Percentiles rank a stretch among this genome's conserved stretches.
Evolutionary conservation across 2,888 invertebrate genomes (phyloP).

Genomic region (Odontocolon sp.): DNA sequence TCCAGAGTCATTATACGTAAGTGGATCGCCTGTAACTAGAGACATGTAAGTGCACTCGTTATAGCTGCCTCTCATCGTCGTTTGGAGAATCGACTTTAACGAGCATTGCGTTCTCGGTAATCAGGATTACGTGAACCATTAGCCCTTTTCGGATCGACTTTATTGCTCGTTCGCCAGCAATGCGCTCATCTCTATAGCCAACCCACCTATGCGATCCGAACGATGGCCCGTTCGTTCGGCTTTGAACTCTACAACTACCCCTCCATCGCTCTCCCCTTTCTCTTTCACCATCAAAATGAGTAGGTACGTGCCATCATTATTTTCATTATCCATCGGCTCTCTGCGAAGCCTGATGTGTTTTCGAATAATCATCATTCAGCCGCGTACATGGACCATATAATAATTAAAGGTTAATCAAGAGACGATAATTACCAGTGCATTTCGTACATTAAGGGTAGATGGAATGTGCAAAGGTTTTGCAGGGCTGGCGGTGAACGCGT

Average conservation of each 20-base stretch:
- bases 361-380: conserved; percentile 3
- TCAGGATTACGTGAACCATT: neutral
- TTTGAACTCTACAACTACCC: neutral
- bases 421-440: conserved; percentile 47
- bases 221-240: neutral
- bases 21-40: neutral
- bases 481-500: conserved; percentile 6
- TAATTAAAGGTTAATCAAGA: conserved; percentile 54
- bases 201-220: neutral
- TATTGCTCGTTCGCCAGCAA: neutral
- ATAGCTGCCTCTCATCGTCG: neutral
- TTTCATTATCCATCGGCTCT: conserved; percentile 18
- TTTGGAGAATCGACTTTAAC: conserved; percentile 5
- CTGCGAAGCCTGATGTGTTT: neutral
- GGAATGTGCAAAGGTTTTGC: neutral
- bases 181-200: neutral
- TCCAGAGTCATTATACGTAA: neutral
- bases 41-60: neutral
- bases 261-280: neutral
- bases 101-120: neutral
- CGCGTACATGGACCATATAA: neutral
- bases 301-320: conserved; percentile 12
- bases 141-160: neutral
- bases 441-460: conserved; percentile 30
- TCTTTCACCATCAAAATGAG: neutral